A percentile compares a stretch with the other conserved stretches of the same genome.
Evolutionary conservation across 2,888 invertebrate genomes (phyloP).

Genomic region (Gasteruption jaculator): DNA sequence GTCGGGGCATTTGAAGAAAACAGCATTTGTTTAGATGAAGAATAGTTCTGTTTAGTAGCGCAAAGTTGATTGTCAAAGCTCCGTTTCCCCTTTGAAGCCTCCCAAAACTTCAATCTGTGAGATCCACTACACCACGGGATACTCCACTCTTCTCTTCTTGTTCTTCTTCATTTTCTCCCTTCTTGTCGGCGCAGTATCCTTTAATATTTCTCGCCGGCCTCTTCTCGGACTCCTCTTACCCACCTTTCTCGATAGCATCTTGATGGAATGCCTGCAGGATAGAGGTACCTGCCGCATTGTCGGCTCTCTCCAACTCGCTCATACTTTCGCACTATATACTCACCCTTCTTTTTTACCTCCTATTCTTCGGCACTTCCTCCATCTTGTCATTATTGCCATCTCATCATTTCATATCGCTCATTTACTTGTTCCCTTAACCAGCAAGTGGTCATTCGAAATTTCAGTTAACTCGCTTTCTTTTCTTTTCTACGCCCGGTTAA

Average conservation of each 20-base stretch:
- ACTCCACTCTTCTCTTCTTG: slow-evolving; percentile 19
- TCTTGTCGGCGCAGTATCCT: slow-evolving; percentile 39
- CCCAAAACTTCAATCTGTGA: slow-evolving; percentile 28
- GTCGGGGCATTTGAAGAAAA: too few species aligned
- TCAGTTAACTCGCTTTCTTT: too few species aligned
- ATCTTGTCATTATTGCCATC: too few species aligned
- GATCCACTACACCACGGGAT: slow-evolving; percentile 39
- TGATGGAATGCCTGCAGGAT: slow-evolving; percentile 47
- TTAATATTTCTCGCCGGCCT: slow-evolving; percentile 42
- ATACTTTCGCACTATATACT: slow-evolving; percentile 25
- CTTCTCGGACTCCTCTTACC: slow-evolving; percentile 21
- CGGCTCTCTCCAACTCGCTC: slow-evolving; percentile 31
- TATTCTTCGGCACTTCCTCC: too few species aligned
- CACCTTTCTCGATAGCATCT: slow-evolving; percentile 42
- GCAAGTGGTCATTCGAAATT: too few species aligned
- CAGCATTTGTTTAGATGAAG: too few species aligned
- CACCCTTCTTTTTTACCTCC: slow-evolving; percentile 20
- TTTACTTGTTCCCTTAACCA: too few species aligned
- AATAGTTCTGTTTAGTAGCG: too few species aligned
- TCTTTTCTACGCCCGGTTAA: too few species aligned
- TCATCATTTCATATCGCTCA: too few species aligned
- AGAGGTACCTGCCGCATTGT: slow-evolving; percentile 46
- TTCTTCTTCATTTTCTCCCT: slow-evolving; percentile 16
- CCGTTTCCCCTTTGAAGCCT: too few species aligned
- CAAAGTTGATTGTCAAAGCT: too few species aligned